These are phyloP conservation scores for Drosophila novamexicana DNA, from an alignment of 1,140 invertebrate species.

Conservation along the genomic window DNA sequence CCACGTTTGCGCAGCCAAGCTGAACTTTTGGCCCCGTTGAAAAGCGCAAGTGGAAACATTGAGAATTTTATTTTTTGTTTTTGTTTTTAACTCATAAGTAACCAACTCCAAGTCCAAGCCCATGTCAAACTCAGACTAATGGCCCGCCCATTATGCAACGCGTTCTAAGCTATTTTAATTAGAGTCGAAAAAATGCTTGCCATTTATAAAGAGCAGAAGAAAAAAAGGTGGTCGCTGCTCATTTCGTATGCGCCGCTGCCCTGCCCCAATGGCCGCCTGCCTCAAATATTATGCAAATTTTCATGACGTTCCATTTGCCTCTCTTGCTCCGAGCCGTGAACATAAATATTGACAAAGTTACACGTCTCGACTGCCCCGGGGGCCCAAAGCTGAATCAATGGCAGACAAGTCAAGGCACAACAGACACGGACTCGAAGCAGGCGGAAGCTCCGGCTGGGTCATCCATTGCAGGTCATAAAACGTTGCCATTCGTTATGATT, in stretches of 20 bases:
- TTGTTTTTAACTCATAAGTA: neutral
- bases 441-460: constrained; percentile 12
- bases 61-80: neutral
- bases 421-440: too few relatives aligned
- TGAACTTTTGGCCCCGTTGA: constrained; percentile 54
- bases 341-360: constrained; percentile 62
- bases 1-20: constrained; percentile 54
- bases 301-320: constrained; percentile 24
- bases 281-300: constrained; percentile 69
- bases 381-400: constrained; percentile 13
- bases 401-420: neutral
- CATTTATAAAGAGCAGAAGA: constrained; percentile 1
- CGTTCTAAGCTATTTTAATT: constrained; percentile 60
- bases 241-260: constrained; percentile 31
- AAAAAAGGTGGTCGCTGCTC: constrained; percentile 18
- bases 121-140: constrained; percentile 25
- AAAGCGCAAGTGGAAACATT: constrained; percentile 2
- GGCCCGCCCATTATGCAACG: constrained; percentile 40
- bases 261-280: neutral
- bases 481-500: constrained; percentile 45
- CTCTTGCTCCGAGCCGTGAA: constrained; percentile 26
- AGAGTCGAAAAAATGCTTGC: constrained; percentile 43
- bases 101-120: neutral
- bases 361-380: neutral
- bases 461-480: constrained; percentile 25